Conservation (phyloP, 2,888 invertebrate species). For the Cerceris ruficornis region DNA sequence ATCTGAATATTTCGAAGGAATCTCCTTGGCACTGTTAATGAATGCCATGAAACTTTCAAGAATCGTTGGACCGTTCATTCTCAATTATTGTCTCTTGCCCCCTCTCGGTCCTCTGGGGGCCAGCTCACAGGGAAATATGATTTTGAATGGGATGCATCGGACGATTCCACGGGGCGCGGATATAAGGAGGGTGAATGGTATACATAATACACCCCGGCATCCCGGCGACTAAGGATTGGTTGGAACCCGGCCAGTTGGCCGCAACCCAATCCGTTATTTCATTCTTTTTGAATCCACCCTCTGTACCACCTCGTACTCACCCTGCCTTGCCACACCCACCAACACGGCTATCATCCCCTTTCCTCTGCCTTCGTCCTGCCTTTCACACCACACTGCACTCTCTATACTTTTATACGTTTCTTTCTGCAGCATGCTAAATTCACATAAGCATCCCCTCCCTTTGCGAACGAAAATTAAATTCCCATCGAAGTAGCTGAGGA, state of each 20-base stretch:
- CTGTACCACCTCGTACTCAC: slow-evolving; percentile 65
- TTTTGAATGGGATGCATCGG: slow-evolving; percentile 74
- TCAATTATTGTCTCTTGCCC: slow-evolving; percentile 35
- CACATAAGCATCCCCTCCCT: slow-evolving; percentile 33
- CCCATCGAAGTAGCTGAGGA: slow-evolving; percentile 31
- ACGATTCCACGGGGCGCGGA: slow-evolving; percentile 54
- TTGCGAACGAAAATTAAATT: slow-evolving; percentile 52
- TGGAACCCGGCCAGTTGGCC: slow-evolving; percentile 81
- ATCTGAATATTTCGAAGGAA: not conserved
- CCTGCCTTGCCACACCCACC: slow-evolving; percentile 61
- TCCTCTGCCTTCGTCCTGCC: slow-evolving; percentile 41
- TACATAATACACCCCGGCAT: slow-evolving; percentile 75
- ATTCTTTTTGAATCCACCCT: slow-evolving; percentile 79
- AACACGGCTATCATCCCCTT: slow-evolving; percentile 36
- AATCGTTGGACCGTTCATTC: slow-evolving; percentile 26
- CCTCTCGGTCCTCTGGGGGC: not conserved
- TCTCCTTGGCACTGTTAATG: slow-evolving; percentile 34
- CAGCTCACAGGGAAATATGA: slow-evolving; percentile 66
- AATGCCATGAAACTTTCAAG: slow-evolving; percentile 8
- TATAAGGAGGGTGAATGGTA: slow-evolving; percentile 68
- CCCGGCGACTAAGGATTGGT: slow-evolving; percentile 79
- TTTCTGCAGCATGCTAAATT: slow-evolving; percentile 50
- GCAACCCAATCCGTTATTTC: slow-evolving; percentile 81
- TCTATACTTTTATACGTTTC: slow-evolving; percentile 24
- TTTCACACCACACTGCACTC: slow-evolving; percentile 47